These are phyloP conservation scores for Sebastes schlegelii DNA, from an alignment of 2,113 vertebrate species.

Conservation along the genomic window DNA sequence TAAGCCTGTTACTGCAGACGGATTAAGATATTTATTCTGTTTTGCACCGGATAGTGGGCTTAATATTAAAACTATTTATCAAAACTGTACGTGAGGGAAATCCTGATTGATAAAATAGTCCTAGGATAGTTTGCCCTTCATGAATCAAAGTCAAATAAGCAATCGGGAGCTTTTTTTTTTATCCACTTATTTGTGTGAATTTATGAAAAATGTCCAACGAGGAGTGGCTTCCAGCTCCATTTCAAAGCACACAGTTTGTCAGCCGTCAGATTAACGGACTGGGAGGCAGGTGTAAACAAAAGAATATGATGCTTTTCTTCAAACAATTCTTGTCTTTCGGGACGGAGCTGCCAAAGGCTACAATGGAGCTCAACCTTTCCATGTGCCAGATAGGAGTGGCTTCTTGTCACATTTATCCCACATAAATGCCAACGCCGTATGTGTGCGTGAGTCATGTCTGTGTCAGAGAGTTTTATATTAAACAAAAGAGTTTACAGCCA, in stretches of 20 bases:
- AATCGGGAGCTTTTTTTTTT: slow-evolving; percentile 23
- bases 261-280: slow-evolving; percentile 40
- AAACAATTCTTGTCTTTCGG: slow-evolving; percentile 21
- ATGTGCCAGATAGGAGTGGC: slow-evolving; percentile 28
- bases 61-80: slow-evolving; percentile 76
- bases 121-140: background rate
- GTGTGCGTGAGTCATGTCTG: slow-evolving; percentile 27
- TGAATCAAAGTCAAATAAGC: slow-evolving; percentile 46
- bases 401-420: slow-evolving; percentile 45
- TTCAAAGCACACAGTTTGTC: slow-evolving; percentile 46
- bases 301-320: slow-evolving; percentile 22
- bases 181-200: slow-evolving; percentile 26
- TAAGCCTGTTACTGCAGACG: slow-evolving; percentile 47
- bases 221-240: slow-evolving; percentile 19
- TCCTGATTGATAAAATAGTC: slow-evolving; percentile 17
- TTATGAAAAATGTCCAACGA: slow-evolving; percentile 28
- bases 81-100: slow-evolving; percentile 8
- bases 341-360: slow-evolving; percentile 35
- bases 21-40: slow-evolving; percentile 46
- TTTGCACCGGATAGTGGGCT: slow-evolving; percentile 32
- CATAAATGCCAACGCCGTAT: slow-evolving; percentile 41
- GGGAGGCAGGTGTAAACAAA: slow-evolving; percentile 47
- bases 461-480: slow-evolving; percentile 8
- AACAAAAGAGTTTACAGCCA: background rate
- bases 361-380: slow-evolving; percentile 56